Evolutionary conservation across 1,140 invertebrate genomes (phyloP).

Genomic region (Micrasema minimum): DNA sequence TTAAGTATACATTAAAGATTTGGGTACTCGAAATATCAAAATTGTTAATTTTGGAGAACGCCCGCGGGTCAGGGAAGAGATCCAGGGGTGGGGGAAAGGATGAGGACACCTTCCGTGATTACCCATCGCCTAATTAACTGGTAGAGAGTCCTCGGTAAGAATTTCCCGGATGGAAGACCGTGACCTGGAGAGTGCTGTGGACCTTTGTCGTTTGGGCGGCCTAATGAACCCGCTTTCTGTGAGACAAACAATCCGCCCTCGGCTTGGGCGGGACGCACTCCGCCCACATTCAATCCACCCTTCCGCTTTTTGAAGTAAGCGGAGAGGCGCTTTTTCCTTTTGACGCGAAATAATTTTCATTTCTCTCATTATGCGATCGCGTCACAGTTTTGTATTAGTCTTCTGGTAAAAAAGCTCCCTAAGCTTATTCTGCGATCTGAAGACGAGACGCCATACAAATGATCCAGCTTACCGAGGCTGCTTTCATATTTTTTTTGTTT

Average conservation of each 20-base stretch:
- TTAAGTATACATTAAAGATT: too few relatives aligned
- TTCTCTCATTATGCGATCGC: conserved; percentile 36
- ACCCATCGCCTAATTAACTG: conserved; percentile 30
- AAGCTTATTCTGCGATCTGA: conserved; percentile 9
- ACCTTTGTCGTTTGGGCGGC: conserved; percentile 31
- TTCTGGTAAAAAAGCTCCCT: conserved; percentile 1
- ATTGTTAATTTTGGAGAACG: too few relatives aligned
- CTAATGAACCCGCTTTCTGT: conserved; percentile 31
- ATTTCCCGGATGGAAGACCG: conserved; percentile 14
- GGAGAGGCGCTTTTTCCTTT: conserved; percentile 30
- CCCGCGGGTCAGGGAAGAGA: too few relatives aligned
- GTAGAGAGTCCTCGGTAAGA: conserved; percentile 17
- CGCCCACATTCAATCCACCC: conserved; percentile 18
- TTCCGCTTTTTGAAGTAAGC: conserved; percentile 25
- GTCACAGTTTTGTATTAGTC: conserved; percentile 30
- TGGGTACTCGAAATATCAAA: too few relatives aligned
- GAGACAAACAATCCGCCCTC: conserved; percentile 34
- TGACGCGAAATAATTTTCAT: conserved; percentile 35
- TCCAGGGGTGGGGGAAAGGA: background rate
- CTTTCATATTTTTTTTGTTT: too few relatives aligned
- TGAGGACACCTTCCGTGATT: conserved; percentile 23
- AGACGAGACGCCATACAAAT: conserved; percentile 7
- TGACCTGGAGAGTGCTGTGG: conserved; percentile 32
- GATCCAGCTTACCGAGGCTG: background rate
- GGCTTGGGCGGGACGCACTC: background rate